Base-by-base conservation (phyloP, 2,888 invertebrate genomes). In the Oscheius sp. region DNA sequence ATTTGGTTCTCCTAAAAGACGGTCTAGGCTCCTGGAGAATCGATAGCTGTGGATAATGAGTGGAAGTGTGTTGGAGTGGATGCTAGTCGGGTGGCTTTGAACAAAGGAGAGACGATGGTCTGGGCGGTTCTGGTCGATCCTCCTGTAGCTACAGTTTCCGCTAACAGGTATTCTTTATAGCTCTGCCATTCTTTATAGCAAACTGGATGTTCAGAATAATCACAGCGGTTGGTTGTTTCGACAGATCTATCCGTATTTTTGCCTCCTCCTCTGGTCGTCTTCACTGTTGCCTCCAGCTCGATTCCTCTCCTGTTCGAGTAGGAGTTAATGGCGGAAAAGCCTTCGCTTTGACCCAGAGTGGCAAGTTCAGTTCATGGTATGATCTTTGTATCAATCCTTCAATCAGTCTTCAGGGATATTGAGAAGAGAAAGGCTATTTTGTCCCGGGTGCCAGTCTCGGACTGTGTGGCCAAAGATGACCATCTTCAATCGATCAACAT, bases 331-430 rank as follows among this genome's bases (percentile, higher is more conserved):
- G 77, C 33, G 66, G 79, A n/a, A 70, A 76, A n/a, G 73, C 74
- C 2, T 80, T 72, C 57, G 80, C 73, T 4, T 57, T 82, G 21
- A 82, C 82, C 1, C 77, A 80, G 32, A 76, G 68, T 47, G 80
- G 79, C 55, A 74, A 74, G 21, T 70, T 82, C 33, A 72, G 66
- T 53, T 79, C 80, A 10, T 82, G 82, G 82, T 77, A 66, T 74
- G 70, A 9, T 33, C 59, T 37, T 60, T 60, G 33, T 13, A 13
- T 5, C 9, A 33, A 35, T 32, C 21, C 21, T 21, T 21, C 21
- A 21, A 21, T 21, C 21, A 37, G 11, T 42, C 21, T 75, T 29
- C 53, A 77, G 77, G 77, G 73, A 77, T 21, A 58, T 81, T 37
- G 74, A 78, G 47, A 58, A 65, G 13, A 53, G 55, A 42, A 75